Conservation (phyloP, 2,888 invertebrate genomes). For the Rhogogaster chlorosoma region DNA sequence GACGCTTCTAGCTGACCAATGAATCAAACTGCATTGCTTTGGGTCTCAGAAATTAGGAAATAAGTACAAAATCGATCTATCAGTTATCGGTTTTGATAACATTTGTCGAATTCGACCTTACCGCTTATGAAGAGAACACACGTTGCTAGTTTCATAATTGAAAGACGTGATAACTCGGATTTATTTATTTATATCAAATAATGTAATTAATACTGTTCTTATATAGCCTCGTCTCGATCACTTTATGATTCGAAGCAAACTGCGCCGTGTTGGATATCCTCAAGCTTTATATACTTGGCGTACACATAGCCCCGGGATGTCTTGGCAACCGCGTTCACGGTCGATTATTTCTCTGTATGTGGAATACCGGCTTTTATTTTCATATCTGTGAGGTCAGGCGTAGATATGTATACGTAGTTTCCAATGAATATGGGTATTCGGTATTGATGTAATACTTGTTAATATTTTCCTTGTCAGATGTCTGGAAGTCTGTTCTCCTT, state of each 20-base stretch:
- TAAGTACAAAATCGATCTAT: background rate
- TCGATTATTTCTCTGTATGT: conserved; percentile 1
- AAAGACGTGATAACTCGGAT: background rate
- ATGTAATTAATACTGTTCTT: background rate
- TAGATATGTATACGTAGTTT: background rate
- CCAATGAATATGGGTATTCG: background rate
- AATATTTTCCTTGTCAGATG: background rate
- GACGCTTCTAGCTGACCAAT: background rate
- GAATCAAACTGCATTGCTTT: background rate
- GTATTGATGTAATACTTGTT: background rate
- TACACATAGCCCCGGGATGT: conserved; percentile 27
- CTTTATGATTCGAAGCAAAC: conserved; percentile 4
- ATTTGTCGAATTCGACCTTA: background rate
- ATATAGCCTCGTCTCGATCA: background rate
- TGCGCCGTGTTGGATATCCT: background rate
- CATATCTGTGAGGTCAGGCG: background rate
- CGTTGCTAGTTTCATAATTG: conserved; percentile 4
- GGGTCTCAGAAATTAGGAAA: background rate
- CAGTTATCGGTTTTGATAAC: background rate
- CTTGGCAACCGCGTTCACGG: conserved; percentile 12
- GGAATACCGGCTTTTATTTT: conserved; percentile 22
- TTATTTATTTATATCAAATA: background rate
- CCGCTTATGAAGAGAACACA: background rate
- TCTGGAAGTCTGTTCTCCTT: background rate
- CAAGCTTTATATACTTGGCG: conserved; percentile 37